These are phyloP conservation scores for Megathymus violae DNA, from an alignment of 1,140 invertebrate genomes.

Conservation along the genomic window DNA sequence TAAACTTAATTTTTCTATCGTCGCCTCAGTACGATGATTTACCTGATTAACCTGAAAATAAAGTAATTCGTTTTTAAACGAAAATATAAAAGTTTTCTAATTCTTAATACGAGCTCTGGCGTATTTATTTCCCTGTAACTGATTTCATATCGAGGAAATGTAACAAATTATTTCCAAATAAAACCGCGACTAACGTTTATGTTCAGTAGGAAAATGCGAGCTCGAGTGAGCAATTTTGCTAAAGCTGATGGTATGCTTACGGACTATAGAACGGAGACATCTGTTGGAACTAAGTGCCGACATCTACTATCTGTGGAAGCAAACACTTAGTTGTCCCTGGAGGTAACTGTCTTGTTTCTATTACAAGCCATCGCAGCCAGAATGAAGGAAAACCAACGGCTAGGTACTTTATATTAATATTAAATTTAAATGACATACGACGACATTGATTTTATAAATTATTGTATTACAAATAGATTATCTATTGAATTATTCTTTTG, in stretches of 20 bases:
- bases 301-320: constrained; percentile 40
- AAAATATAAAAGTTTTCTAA: no score
- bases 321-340: constrained; percentile 28
- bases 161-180: constrained; percentile 28
- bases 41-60: no score
- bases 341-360: constrained; percentile 15
- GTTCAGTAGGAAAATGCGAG: constrained; percentile 37
- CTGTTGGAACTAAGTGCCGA: constrained; percentile 41
- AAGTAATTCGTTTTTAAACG: no score
- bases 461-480: no score
- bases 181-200: constrained; percentile 33
- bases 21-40: no score
- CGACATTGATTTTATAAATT: no score
- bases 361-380: constrained; percentile 3
- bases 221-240: constrained; percentile 45
- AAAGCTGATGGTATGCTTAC: constrained; percentile 35
- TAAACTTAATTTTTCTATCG: no score
- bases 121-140: constrained; percentile 11
- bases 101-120: neutral
- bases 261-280: constrained; percentile 28
- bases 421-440: no score
- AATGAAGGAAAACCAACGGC: no score
- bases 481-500: no score
- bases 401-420: no score
- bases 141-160: constrained; percentile 6